Evolutionary conservation across 2,113 vertebrate genomes (phyloP).

Genomic region (Labeo rohita): DNA sequence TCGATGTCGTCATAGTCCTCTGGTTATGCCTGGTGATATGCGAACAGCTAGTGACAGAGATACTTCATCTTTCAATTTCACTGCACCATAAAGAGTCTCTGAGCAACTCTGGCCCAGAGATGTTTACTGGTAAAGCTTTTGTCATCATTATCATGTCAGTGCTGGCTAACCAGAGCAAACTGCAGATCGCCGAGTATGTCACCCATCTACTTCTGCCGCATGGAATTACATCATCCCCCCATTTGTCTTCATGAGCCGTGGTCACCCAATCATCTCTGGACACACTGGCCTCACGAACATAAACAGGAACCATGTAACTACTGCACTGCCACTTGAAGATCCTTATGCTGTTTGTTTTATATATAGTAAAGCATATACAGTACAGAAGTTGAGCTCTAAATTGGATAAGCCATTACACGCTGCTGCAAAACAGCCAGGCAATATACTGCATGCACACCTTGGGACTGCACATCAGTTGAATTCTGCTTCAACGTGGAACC

Average conservation of each 20-base stretch:
- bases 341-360: slow-evolving; percentile 16
- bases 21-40: slow-evolving; percentile 68
- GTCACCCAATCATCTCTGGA: slow-evolving; percentile 60
- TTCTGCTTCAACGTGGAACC: too few species aligned
- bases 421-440: neutral
- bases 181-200: slow-evolving; percentile 56
- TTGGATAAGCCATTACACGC: neutral
- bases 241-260: slow-evolving; percentile 71
- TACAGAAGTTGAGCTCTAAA: neutral
- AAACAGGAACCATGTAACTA: slow-evolving; percentile 46
- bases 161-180: slow-evolving; percentile 57
- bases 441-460: neutral
- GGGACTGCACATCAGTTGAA: neutral
- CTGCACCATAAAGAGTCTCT: slow-evolving; percentile 71
- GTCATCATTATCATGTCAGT: slow-evolving; percentile 75
- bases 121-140: slow-evolving; percentile 72
- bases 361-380: neutral
- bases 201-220: slow-evolving; percentile 55
- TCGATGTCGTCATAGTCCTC: slow-evolving; percentile 48
- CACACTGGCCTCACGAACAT: slow-evolving; percentile 56
- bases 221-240: slow-evolving; percentile 68
- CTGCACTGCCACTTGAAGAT: slow-evolving; percentile 15
- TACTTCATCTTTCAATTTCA: slow-evolving; percentile 76
- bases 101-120: slow-evolving; percentile 60
- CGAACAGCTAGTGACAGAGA: slow-evolving; percentile 61